Base-by-base conservation (phyloP, 2,113 vertebrate species). In the Malurus elegans region DNA sequence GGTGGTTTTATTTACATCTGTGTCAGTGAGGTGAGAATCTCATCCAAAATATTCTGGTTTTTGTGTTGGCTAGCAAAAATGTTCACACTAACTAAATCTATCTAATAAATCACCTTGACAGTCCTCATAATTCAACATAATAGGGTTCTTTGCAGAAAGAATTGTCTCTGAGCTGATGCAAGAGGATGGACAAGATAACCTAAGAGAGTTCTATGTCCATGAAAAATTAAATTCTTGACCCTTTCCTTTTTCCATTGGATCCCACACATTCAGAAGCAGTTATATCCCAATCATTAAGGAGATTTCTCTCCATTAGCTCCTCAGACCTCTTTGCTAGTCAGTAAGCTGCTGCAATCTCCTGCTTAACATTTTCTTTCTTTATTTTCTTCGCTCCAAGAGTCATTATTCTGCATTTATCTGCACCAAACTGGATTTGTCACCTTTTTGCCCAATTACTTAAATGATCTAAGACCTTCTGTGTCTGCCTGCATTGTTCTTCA, bases 101-200 rank as follows among this genome's bases (percentile, higher is more conserved):
- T 57, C 93, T 94, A 92, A 96, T 93, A 92, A 96, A 96, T 96
- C 96, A 96, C 92, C 60, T 45, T 86, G 95, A 95, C 95, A 90
- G 72, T 83, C 61, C 75, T 90, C 88, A 90, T 95, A 96, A 96
- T 96, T 94, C 94, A 96, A 84, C 36, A 84, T 90, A 94, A 96
- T 90, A 78, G 72, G 67, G 25, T 60, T 88, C 60, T 94, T 92
- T 86, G 40, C 64, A 80, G 82, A 94, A 91, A 89, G 75, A 96
- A 96, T 84, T 83, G 82, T 88, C 88, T 90, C 72, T 80, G n/a
- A 47, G 53, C 64, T 90, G 88, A 86, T 93, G 90, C 79, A 78
- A 94, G 40, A 42, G 85, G 75, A 88, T 93, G 85, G 79, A 92
- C 91, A 88, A 92, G 74, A 92, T 88, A 96, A 94, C 60, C n/a